Conservation (phyloP, 2,888 invertebrate genomes). For the Eupithecia tripunctaria region DNA sequence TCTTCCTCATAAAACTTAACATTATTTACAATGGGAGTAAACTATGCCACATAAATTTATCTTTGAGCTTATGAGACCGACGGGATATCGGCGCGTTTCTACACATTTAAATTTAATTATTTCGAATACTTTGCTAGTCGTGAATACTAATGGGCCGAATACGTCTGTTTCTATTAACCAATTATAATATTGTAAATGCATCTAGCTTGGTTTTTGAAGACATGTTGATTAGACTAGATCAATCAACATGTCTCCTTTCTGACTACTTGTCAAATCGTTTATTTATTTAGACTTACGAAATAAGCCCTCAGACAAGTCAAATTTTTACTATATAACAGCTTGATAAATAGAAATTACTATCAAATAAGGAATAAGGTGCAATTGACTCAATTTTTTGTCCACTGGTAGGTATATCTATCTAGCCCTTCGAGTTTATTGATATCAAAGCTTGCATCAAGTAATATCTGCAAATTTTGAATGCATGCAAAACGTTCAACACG, state of each 20-base stretch:
- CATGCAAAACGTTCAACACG: too few relatives aligned
- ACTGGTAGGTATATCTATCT: too few relatives aligned
- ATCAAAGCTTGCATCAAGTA: background rate
- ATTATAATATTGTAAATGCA: constrained; percentile 31
- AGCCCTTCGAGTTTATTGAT: background rate
- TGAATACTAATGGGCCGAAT: constrained; percentile 74
- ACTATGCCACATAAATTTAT: constrained; percentile 36
- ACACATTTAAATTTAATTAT: constrained; percentile 83
- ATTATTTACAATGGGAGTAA: background rate
- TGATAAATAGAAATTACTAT: too few relatives aligned
- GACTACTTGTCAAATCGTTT: too few relatives aligned
- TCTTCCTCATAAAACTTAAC: background rate
- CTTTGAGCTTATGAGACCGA: constrained; percentile 45
- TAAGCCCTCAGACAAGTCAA: too few relatives aligned
- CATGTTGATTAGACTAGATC: background rate
- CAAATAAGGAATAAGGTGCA: too few relatives aligned
- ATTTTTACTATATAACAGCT: too few relatives aligned
- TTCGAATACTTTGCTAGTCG: constrained; percentile 80
- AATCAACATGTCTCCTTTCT: too few relatives aligned
- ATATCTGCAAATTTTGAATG: too few relatives aligned
- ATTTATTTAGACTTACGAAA: too few relatives aligned
- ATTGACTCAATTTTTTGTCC: too few relatives aligned
- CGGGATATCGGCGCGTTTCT: constrained; percentile 47
- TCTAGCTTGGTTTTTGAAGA: constrained; percentile 47
- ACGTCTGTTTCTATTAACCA: constrained; percentile 70